phyloP scores from a whole-genome alignment of 2,113 vertebrate species.

The Cichladusa arquata region DNA sequence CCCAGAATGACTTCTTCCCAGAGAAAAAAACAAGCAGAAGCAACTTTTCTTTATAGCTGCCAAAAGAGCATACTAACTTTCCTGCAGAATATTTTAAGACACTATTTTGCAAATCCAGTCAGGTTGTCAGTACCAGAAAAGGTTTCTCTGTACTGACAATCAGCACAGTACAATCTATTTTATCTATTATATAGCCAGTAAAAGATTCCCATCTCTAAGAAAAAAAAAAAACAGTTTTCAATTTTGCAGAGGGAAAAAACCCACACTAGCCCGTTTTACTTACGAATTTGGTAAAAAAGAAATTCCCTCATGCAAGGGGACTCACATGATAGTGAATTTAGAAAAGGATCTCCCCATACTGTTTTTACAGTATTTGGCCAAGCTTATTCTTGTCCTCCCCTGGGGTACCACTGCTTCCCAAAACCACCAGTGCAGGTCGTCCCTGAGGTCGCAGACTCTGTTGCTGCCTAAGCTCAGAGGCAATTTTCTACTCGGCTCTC shows the following conservation, averaged over 20 bases:
- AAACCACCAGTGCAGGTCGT: background rate
- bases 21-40: background rate
- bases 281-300: background rate
- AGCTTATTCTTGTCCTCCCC: background rate
- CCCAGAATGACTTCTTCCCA: background rate
- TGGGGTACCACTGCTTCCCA: background rate
- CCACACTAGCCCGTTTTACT: background rate
- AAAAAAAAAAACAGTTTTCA: background rate
- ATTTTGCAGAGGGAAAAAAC: background rate
- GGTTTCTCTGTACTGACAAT: constrained; percentile 25
- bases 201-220: background rate
- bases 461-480: background rate
- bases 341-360: background rate
- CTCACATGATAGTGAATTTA: background rate
- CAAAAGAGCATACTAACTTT: constrained; percentile 6
- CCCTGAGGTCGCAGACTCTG: background rate
- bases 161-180: background rate
- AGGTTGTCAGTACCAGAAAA: constrained; percentile 10
- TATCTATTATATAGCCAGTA: background rate
- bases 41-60: background rate
- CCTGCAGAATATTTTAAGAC: constrained; percentile 18
- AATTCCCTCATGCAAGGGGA: background rate
- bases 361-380: background rate
- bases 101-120: background rate
- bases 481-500: background rate